These are phyloP conservation scores for Nettapus auritus DNA, from an alignment of 2,113 vertebrate species.

Conservation along the genomic window DNA sequence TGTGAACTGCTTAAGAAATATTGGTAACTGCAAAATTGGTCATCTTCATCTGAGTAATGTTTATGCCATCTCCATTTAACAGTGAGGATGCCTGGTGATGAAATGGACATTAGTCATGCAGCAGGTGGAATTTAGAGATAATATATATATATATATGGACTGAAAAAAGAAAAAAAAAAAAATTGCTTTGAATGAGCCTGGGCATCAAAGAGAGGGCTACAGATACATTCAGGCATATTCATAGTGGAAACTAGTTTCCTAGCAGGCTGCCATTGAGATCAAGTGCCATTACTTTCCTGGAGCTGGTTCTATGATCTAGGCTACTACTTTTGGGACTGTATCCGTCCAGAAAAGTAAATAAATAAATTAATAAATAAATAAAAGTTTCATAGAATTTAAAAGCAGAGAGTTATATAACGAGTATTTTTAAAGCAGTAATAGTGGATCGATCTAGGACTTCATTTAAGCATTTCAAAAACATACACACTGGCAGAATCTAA, in stretches of 20 bases:
- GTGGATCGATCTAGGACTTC: not conserved
- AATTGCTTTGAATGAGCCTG: not conserved
- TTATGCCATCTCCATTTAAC: not conserved
- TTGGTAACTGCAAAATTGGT: not conserved
- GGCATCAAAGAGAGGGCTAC: not conserved
- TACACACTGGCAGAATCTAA: not conserved
- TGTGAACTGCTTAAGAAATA: not conserved
- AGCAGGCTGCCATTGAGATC: not conserved
- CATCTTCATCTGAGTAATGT: not conserved
- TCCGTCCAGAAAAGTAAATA: not conserved
- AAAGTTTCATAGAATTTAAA: not conserved
- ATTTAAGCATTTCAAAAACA: not conserved
- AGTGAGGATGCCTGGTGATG: not conserved
- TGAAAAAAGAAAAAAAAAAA: not conserved
- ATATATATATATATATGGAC: not conserved
- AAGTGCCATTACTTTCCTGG: not conserved
- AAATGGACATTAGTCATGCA: not conserved
- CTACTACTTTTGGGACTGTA: not conserved
- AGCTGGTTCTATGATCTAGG: not conserved
- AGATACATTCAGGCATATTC: fast-evolving
- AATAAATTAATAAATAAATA: not conserved
- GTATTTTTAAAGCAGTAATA: not conserved
- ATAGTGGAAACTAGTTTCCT: not conserved
- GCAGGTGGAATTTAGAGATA: not conserved
- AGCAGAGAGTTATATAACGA: not conserved